Conservation (phyloP, 2,797 vertebrate genomes). For the Manis crassicaudata region DNA sequence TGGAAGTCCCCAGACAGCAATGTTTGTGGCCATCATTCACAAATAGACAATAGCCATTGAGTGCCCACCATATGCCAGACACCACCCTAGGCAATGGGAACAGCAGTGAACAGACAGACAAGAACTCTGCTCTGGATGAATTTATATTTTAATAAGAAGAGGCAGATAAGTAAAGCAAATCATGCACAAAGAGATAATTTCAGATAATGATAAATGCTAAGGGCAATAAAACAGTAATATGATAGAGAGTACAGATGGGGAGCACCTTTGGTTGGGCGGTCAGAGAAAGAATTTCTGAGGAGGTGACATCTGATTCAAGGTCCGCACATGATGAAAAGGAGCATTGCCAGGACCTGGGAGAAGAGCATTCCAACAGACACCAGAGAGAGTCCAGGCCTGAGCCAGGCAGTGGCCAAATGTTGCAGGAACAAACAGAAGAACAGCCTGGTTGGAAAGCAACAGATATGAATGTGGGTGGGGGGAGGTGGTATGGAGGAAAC, state of each 20-base stretch:
- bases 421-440: not conserved
- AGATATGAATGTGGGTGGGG: accelerated
- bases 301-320: not conserved
- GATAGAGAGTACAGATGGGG: not conserved
- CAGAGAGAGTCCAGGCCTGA: not conserved
- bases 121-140: not conserved
- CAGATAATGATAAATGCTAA: not conserved
- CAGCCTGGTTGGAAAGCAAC: not conserved
- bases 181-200: not conserved
- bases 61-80: not conserved
- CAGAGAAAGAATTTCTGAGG: not conserved
- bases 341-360: not conserved
- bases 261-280: not conserved
- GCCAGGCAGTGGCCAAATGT: not conserved
- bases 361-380: not conserved
- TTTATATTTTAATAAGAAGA: not conserved
- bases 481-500: accelerated
- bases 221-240: not conserved
- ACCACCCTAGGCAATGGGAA: not conserved
- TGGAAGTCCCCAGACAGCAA: not conserved
- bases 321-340: not conserved
- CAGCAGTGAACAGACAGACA: not conserved
- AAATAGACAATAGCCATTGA: not conserved
- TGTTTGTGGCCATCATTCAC: not conserved
- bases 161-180: not conserved